Evolutionary conservation across 2,113 vertebrate genomes (phyloP), one percentile per base, ranked within the genome.

Genomic region (Pedetes capensis): DNA sequence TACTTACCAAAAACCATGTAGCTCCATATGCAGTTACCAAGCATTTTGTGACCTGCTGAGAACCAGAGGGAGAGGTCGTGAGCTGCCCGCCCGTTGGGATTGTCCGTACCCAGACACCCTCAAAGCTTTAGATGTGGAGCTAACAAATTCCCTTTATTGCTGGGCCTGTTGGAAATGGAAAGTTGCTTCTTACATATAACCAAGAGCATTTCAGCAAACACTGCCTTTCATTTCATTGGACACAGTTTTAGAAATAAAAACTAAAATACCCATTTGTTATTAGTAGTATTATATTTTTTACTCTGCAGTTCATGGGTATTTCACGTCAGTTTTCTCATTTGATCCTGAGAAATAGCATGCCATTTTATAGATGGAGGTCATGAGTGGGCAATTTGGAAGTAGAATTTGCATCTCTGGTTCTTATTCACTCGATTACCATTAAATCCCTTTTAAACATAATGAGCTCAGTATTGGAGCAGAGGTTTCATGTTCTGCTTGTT

Each of bases 171-270:
- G 47, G 25, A 87, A 87, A n/a, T 57, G 44, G 49, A n/a, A n/a
- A n/a, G 23, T 68, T 84, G 27, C 69, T 71, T 87, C 80, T 95
- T 81, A 25, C 3, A 59, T 63, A 34, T 49, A 72, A 93, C 72
- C 51, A 63, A 85, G 95, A 87, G 57, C 88, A 74, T 91, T 90
- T 90, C 85, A 92, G 63, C 61, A 68, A 80, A 82, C 74, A 87
- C 4, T 76, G 32, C 32, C 32, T 93, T 96, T 55, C 63, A 83
- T 91, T 93, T 96, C 55, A 87, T 95, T 88, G 86, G 57, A 18
- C 8, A 71, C 44, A 74, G 49, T 87, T 88, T 92, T 85, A 92
- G 76, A 95, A 94, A 87, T 87, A 69, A 93, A 95, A 93, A 94
- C 90, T 80, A 85, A 95, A 95, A 94, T 75, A 61, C 59, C 89